Evolutionary conservation across 2,797 vertebrate species (phyloP).

Genomic region (Harpagifer antarcticus): DNA sequence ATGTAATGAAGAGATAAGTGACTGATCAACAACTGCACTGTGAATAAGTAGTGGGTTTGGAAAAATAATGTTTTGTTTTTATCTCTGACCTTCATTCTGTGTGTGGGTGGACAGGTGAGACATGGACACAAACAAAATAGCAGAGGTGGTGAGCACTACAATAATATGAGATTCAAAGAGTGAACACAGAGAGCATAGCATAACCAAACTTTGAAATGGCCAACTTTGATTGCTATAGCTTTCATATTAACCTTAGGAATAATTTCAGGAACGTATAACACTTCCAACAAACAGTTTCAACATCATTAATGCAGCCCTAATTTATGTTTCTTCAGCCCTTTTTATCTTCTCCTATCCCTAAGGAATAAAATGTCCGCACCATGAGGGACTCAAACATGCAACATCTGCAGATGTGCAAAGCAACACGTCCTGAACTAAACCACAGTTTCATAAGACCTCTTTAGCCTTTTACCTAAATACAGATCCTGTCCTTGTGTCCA

Average conservation of each 20-base stretch:
- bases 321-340: not conserved
- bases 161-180: slow-evolving; percentile 39
- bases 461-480: slow-evolving; percentile 78
- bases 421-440: slow-evolving; percentile 64
- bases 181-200: not conserved
- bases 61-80: slow-evolving; percentile 46
- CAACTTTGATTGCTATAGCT: not conserved
- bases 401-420: slow-evolving; percentile 64
- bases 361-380: slow-evolving; percentile 45
- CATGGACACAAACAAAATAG: slow-evolving; percentile 53
- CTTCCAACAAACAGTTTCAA: slow-evolving; percentile 8
- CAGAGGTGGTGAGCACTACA: slow-evolving; percentile 34
- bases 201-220: not conserved
- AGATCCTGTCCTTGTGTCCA: slow-evolving; percentile 46
- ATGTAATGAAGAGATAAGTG: slow-evolving; percentile 7
- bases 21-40: slow-evolving; percentile 18
- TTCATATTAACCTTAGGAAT: not conserved
- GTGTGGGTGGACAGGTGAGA: slow-evolving; percentile 65
- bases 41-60: slow-evolving; percentile 31
- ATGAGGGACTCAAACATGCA: slow-evolving; percentile 41
- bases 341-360: slow-evolving; percentile 29
- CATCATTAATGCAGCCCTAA: not conserved
- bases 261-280: not conserved
- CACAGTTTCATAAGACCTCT: slow-evolving; percentile 75
- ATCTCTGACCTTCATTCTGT: slow-evolving; percentile 56